phyloP scores from a whole-genome alignment of 1,140 invertebrate species.

The Sycophila sp. region DNA sequence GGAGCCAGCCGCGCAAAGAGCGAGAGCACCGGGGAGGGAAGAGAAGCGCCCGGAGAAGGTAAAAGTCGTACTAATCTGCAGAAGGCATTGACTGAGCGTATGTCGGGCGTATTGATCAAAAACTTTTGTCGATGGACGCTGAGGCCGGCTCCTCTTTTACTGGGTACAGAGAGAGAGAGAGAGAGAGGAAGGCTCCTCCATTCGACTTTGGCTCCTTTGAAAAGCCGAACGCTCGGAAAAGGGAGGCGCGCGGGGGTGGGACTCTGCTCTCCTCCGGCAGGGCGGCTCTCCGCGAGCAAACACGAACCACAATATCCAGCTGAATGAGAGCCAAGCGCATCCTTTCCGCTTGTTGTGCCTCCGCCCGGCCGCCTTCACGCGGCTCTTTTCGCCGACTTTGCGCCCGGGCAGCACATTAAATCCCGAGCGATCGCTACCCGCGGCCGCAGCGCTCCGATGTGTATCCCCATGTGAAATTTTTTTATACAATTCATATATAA shows the following conservation, averaged over 20 bases:
- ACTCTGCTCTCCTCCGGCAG: neutral
- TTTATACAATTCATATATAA: too few relatives aligned
- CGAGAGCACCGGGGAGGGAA: neutral
- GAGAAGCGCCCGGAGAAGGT: neutral
- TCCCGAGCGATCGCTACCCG: too few relatives aligned
- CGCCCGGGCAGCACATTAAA: too few relatives aligned
- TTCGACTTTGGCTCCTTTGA: constrained; percentile 29
- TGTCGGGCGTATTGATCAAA: constrained; percentile 26
- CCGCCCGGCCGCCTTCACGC: too few relatives aligned
- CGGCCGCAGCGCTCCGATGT: too few relatives aligned
- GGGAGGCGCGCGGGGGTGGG: neutral
- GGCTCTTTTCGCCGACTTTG: neutral
- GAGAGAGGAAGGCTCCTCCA: neutral
- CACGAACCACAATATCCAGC: constrained; percentile 20
- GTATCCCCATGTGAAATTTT: too few relatives aligned
- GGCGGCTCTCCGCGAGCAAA: too few relatives aligned
- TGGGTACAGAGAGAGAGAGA: too few relatives aligned
- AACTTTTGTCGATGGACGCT: constrained; percentile 27
- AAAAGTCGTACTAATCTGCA: constrained; percentile 29
- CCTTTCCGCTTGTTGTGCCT: constrained; percentile 25
- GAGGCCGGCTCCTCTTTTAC: neutral
- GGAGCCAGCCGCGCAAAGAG: neutral
- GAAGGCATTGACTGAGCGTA: constrained; percentile 9
- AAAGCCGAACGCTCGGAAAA: neutral
- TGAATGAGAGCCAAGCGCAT: constrained; percentile 11